Conservation (phyloP, 2,888 invertebrate species). For the Zygogramma bicolorata region DNA sequence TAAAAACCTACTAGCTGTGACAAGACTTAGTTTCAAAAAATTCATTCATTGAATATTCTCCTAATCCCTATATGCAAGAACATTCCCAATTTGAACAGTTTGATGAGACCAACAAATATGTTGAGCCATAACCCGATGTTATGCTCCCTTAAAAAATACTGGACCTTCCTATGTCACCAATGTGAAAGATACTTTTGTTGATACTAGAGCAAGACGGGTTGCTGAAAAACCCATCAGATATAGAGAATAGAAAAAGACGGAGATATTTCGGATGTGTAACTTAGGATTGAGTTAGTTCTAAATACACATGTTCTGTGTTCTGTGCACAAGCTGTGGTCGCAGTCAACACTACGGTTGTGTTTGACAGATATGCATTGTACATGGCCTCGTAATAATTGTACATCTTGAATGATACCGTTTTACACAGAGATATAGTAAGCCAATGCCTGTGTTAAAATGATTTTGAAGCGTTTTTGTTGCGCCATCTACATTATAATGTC, state of each 20-base stretch:
- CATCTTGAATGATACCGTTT: no score
- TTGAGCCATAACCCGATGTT: background rate
- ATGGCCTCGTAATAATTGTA: no score
- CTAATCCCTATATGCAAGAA: background rate
- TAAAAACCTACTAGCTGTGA: background rate
- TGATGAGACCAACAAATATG: background rate
- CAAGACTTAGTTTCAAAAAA: background rate
- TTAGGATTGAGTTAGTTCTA: background rate
- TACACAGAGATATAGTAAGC: no score
- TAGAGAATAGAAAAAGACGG: background rate
- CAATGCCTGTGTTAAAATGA: no score
- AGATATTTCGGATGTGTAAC: background rate
- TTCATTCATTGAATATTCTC: background rate
- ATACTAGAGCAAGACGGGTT: background rate
- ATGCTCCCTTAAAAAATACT: background rate
- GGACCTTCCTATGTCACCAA: background rate
- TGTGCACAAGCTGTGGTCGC: background rate
- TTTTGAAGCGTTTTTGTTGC: no score
- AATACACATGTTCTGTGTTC: background rate
- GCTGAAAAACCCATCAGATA: background rate
- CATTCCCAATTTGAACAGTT: background rate
- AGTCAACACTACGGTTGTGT: background rate
- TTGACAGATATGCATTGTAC: no score
- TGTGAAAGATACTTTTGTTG: background rate
- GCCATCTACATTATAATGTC: no score